A percentile compares a stretch with the other conserved stretches of the same genome.
Conservation (phyloP, 2,797 vertebrate genomes). For the Psittacula echo region DNA sequence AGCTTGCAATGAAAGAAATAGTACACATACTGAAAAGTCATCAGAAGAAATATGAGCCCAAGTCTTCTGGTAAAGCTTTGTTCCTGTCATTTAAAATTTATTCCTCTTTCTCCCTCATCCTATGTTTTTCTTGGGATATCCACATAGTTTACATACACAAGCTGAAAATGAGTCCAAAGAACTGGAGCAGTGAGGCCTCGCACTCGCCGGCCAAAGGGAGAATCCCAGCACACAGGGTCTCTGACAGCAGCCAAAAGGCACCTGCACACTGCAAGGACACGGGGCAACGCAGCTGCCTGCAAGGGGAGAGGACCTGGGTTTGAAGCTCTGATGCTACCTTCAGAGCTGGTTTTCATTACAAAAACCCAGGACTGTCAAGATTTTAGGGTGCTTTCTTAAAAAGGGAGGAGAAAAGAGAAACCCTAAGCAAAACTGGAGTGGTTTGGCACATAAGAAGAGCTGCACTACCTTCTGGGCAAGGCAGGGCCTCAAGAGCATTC, state of each 20-base stretch:
- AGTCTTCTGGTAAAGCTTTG: conserved; percentile 65
- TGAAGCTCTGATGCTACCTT: background rate
- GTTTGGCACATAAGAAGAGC: background rate
- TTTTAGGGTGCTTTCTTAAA: background rate
- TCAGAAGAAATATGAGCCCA: conserved; percentile 65
- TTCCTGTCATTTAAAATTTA: conserved; percentile 61
- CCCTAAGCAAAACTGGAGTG: background rate
- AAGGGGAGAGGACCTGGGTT: background rate
- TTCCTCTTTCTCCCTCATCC: conserved; percentile 15
- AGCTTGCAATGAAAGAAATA: conserved; percentile 42
- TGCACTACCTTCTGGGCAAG: background rate
- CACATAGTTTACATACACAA: conserved; percentile 43
- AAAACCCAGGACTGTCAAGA: background rate
- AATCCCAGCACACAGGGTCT: accelerated
- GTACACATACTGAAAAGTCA: conserved; percentile 70
- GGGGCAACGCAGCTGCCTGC: accelerated
- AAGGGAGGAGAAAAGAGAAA: background rate
- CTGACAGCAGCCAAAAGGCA: background rate
- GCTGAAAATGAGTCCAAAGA: background rate
- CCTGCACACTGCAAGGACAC: background rate
- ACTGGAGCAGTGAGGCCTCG: background rate
- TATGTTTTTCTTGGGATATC: conserved; percentile 57
- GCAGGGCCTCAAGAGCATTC: background rate
- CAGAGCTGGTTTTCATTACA: background rate
- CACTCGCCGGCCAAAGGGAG: accelerated